Conservation (phyloP, 2,797 vertebrate genomes). For the Micropoecilia bifurca region DNA sequence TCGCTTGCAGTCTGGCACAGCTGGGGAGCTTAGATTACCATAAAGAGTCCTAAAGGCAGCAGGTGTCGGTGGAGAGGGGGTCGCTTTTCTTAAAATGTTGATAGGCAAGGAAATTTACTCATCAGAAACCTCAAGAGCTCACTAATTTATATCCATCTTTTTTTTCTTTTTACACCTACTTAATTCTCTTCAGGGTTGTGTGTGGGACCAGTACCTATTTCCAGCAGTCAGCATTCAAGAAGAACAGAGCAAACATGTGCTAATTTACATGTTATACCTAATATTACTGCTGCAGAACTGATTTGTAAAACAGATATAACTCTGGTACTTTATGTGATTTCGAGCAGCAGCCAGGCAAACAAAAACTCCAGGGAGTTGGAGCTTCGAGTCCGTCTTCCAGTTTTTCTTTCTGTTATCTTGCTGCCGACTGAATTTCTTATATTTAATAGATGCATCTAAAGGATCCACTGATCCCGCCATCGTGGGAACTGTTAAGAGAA, state of each 20-base stretch:
- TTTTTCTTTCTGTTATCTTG: slow-evolving; percentile 22
- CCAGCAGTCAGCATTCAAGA: slow-evolving; percentile 4
- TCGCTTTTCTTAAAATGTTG: slow-evolving; percentile 5
- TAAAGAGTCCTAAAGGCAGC: neutral
- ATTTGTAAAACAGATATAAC: slow-evolving; percentile 1
- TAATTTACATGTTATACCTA: slow-evolving; percentile 9
- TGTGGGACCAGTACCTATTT: slow-evolving; percentile 2
- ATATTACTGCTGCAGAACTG: neutral
- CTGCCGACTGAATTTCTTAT: slow-evolving; percentile 11
- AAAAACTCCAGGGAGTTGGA: slow-evolving; percentile 15
- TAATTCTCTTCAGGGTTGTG: slow-evolving; percentile 1
- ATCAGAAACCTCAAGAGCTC: slow-evolving; percentile 10
- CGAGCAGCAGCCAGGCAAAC: slow-evolving; percentile 4
- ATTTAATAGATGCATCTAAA: slow-evolving; percentile 15
- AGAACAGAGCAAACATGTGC: neutral
- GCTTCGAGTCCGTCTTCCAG: neutral
- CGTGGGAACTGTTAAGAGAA: neutral
- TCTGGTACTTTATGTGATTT: slow-evolving; percentile 1
- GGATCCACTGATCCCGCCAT: slow-evolving; percentile 14
- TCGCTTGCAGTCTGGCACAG: slow-evolving; percentile 8
- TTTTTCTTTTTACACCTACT: neutral
- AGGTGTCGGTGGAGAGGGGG: neutral
- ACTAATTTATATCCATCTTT: slow-evolving; percentile 3
- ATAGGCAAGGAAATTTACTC: slow-evolving; percentile 10
- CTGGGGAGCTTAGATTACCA: slow-evolving; percentile 11